Evolutionary conservation across 1,140 invertebrate genomes (phyloP).

Genomic region (Whitmania pigra): DNA sequence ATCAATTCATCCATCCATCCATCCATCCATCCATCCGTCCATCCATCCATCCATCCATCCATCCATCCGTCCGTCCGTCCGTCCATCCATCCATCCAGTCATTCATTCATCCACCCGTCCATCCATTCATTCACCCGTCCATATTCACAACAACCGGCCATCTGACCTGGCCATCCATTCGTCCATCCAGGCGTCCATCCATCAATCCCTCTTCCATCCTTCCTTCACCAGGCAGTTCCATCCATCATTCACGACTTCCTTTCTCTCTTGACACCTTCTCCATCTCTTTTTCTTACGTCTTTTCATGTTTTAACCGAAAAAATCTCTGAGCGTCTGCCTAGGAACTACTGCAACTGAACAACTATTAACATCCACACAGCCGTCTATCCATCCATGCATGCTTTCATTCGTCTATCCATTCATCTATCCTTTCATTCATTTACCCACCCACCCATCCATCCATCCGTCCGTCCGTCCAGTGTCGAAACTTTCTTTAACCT

Average conservation of each 20-base stretch:
- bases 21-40: background rate
- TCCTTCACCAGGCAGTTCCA: background rate
- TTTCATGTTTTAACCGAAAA: no score
- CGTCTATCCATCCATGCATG: no score
- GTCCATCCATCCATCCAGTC: background rate
- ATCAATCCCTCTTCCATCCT: background rate
- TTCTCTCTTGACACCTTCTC: no score
- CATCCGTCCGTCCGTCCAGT: background rate
- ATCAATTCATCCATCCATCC: background rate
- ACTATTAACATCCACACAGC: no score
- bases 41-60: background rate
- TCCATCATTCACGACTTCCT: background rate
- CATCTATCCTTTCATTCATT: no score
- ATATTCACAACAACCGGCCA: background rate
- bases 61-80: background rate
- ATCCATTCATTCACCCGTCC: background rate
- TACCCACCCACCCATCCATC: background rate
- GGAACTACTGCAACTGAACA: no score
- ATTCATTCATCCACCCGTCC: background rate
- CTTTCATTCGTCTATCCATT: no score
- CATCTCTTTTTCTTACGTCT: no score
- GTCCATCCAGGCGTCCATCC: background rate
- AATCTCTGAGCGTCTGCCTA: no score
- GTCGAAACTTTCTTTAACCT: no score
- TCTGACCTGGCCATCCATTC: background rate